Evolutionary conservation across 2,113 vertebrate genomes (phyloP).

Genomic region (Motacilla alba): DNA sequence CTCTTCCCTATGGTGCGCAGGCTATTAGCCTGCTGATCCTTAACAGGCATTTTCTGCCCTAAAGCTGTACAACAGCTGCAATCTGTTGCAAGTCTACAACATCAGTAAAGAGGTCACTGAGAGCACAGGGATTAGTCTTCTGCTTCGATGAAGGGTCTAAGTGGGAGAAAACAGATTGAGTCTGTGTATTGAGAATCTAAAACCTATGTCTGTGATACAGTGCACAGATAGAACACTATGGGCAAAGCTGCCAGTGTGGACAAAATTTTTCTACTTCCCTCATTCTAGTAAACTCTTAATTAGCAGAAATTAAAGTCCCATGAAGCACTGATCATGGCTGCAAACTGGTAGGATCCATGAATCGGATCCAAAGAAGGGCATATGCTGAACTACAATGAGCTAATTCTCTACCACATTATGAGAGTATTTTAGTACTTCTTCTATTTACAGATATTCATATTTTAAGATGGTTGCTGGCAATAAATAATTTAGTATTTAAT

Average conservation of each 20-base stretch:
- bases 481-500: neutral
- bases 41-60: neutral
- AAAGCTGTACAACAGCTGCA: neutral
- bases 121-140: neutral
- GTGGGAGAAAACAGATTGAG: neutral
- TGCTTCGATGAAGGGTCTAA: neutral
- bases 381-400: neutral
- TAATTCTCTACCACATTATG: neutral
- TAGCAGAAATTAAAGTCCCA: neutral
- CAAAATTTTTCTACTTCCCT: neutral
- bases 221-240: neutral
- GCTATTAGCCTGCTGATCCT: neutral
- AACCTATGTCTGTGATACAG: neutral
- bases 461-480: neutral
- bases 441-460: neutral
- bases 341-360: neutral
- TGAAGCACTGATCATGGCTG: neutral
- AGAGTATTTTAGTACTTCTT: neutral
- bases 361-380: neutral
- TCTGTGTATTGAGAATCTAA: neutral
- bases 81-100: neutral
- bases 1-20: neutral
- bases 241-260: neutral
- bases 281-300: neutral
- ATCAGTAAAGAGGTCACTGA: neutral